These are phyloP conservation scores for Argyra leucocephala DNA, from an alignment of 2,888 invertebrate genomes.

Conservation along the genomic window DNA sequence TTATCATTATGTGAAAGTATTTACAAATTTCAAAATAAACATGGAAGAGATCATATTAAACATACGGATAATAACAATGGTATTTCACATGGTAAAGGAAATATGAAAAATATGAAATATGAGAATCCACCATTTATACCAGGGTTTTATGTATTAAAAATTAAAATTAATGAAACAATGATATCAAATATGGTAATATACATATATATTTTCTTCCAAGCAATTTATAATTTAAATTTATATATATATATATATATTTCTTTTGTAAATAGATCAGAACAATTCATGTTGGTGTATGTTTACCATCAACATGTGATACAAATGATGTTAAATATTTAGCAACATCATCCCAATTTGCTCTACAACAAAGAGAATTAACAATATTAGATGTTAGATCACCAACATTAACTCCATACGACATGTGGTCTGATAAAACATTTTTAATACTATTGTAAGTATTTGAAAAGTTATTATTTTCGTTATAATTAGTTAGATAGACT, in stretches of 20 bases:
- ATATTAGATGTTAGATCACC: constrained; percentile 61
- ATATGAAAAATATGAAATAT: constrained; percentile 24
- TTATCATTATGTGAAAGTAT: constrained; percentile 60
- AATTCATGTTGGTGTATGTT: constrained; percentile 64
- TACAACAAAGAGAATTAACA: constrained; percentile 44
- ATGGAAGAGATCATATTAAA: constrained; percentile 35
- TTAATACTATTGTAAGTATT: constrained; percentile 56
- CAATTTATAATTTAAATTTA: neutral
- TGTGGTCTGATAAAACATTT: constrained; percentile 62
- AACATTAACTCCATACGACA: constrained; percentile 54
- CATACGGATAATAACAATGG: constrained; percentile 11
- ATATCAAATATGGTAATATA: constrained; percentile 34
- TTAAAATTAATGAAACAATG: constrained; percentile 47
- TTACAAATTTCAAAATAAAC: constrained; percentile 45
- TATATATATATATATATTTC: constrained; percentile 9
- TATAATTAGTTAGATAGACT: no score
- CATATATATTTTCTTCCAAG: neutral
- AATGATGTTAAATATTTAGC: constrained; percentile 53
- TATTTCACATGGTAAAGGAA: neutral
- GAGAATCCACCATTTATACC: constrained; percentile 56
- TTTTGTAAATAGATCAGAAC: constrained; percentile 48
- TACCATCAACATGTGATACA: constrained; percentile 59
- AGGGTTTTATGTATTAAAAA: constrained; percentile 55
- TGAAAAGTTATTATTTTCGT: neutral
- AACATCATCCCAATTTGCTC: constrained; percentile 47